A percentile compares a stretch with the other conserved stretches of the same genome.
These are phyloP conservation scores for Tanytarsus gracilentus DNA, from an alignment of 2,888 invertebrate species.

Conservation along the genomic window DNA sequence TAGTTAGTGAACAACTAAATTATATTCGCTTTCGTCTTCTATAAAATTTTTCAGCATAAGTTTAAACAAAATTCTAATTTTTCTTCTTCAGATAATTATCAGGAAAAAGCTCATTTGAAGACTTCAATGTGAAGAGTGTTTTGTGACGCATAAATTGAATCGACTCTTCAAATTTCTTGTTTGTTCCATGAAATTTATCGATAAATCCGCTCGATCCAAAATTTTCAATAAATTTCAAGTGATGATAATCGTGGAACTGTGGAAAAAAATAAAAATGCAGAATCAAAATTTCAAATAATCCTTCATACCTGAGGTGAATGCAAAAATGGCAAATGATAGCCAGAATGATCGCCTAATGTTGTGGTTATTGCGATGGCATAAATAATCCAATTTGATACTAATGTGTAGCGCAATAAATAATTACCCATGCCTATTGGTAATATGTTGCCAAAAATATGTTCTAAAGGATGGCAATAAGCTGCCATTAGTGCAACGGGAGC, in stretches of 20 bases:
- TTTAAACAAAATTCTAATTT: too few species aligned
- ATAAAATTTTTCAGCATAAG: too few species aligned
- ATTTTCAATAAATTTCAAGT: conserved; percentile 9
- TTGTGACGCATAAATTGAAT: not conserved
- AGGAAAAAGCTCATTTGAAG: conserved; percentile 2
- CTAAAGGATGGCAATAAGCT: not conserved
- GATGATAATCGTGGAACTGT: conserved; percentile 22
- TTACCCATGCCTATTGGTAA: not conserved
- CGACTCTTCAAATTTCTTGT: not conserved
- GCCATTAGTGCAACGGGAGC: conserved; percentile 4
- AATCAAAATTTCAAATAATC: too few species aligned
- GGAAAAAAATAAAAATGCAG: too few species aligned
- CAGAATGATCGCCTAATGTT: conserved; percentile 15
- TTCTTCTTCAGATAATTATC: too few species aligned
- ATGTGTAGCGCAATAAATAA: not conserved
- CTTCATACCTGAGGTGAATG: too few species aligned
- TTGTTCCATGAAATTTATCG: conserved; percentile 1
- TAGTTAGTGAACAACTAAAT: too few species aligned
- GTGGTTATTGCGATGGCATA: not conserved
- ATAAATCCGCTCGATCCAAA: conserved; percentile 12
- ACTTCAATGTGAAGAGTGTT: not conserved
- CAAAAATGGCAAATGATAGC: conserved; percentile 13
- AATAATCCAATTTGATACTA: not conserved
- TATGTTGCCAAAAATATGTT: conserved; percentile 2
- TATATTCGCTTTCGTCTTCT: too few species aligned